Base-by-base conservation (phyloP, 2,797 vertebrate species). In the Schizopygopsis pylzovi region DNA sequence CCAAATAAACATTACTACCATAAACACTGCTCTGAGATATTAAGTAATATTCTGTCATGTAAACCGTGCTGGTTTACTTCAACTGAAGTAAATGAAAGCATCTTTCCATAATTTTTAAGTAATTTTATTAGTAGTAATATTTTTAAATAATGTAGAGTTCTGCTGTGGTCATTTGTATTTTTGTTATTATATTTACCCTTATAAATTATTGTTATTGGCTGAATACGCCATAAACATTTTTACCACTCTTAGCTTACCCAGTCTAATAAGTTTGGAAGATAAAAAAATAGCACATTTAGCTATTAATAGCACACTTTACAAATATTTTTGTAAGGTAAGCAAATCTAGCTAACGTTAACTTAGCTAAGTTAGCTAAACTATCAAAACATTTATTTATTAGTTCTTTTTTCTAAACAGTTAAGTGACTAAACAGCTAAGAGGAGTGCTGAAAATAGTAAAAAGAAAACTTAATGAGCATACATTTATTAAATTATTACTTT, bases 361-460 rank as follows among this genome's bases (percentile, higher is more conserved):
- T 67, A 67, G 65, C 39, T 43, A 28, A 28, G 28, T 28, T 28
- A 61, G 77, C 56, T 63, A 45, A 79, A 79, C 77, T 63, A 63
- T 18, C 39, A 61, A 22, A 59, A 16, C 54, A 43, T 45, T 3
- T 63, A 28, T 79, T 61, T 79, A 43, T 61, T 45, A 61, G 39
- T 25, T 43, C n/a, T 41, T 59, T 78, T 13, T n/a, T 12, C 52
- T 77, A 52, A 41, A 33, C 33, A 33, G 33, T 2, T 9, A 59
- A 25, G 33, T n/a, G 37, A 56, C 52, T n/a, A n/a, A 39, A 59
- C 20, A n/a, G 12, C 22, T 39, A 1, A 59, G 56, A 22, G 22
- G 20, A 59, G 6, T 16, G 37, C 2, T n/a, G 37, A 0, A 78
- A 25, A 25, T 41, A 41, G 75, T 45, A 28, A 0, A 33, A 33